phyloP scores from a whole-genome alignment of 2,113 vertebrate species.

The Smithornis capensis region DNA sequence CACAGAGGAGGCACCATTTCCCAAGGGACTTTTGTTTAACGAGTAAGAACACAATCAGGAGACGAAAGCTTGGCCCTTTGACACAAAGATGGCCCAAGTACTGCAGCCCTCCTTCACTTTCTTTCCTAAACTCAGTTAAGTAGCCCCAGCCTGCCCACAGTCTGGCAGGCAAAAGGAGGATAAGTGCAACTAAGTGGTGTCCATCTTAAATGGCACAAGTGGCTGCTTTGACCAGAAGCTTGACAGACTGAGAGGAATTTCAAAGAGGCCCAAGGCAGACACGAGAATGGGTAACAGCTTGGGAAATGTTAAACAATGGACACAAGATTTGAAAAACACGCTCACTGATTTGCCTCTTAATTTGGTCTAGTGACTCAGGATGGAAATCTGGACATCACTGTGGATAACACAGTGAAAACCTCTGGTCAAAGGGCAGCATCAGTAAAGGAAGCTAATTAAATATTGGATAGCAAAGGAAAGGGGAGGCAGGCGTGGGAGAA shows the following conservation, averaged over 20 bases:
- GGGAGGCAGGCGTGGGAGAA: slow-evolving; percentile 17
- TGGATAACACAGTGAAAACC: slow-evolving; percentile 3
- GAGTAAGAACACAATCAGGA: neutral
- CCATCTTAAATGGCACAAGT: neutral
- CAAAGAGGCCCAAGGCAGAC: neutral
- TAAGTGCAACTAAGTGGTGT: neutral
- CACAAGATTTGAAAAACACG: neutral
- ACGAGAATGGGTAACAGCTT: neutral
- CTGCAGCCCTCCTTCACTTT: neutral
- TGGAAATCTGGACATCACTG: slow-evolving; percentile 34
- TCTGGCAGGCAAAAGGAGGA: neutral
- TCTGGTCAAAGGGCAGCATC: slow-evolving; percentile 12
- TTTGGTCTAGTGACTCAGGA: slow-evolving; percentile 3
- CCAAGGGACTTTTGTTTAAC: neutral
- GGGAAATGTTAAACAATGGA: neutral
- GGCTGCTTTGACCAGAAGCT: neutral
- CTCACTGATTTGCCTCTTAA: neutral
- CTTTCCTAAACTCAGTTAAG: neutral
- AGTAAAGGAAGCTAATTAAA: slow-evolving; percentile 38
- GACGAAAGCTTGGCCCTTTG: neutral
- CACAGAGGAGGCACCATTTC: neutral
- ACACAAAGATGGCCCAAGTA: neutral
- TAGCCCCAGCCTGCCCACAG: neutral
- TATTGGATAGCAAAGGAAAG: slow-evolving; percentile 19
- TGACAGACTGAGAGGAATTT: neutral